Evolutionary conservation across 2,797 vertebrate species (phyloP).

Genomic region (Pangasius sanitwongsei): DNA sequence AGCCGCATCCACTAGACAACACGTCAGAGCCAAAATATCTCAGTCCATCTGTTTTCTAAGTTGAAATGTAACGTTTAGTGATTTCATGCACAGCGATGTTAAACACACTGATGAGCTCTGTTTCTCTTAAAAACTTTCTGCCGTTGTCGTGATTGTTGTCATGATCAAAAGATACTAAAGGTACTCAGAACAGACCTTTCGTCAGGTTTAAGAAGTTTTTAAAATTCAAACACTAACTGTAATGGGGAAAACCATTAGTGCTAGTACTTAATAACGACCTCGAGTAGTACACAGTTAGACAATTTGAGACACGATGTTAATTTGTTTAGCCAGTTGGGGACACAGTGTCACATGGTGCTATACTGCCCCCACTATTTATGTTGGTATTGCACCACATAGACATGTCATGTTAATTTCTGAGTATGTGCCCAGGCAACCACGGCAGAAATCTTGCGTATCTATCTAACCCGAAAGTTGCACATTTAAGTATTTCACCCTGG

Average conservation of each 20-base stretch:
- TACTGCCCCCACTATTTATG: not conserved
- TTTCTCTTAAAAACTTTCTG: not conserved
- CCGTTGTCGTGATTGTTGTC: not conserved
- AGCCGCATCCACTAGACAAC: not conserved
- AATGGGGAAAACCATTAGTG: too few species aligned
- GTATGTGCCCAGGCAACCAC: not conserved
- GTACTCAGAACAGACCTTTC: not conserved
- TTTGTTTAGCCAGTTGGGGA: not conserved
- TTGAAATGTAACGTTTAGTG: not conserved
- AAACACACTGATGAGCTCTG: not conserved
- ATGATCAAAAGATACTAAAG: not conserved
- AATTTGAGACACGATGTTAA: not conserved
- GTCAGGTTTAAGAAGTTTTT: not conserved
- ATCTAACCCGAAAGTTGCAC: not conserved
- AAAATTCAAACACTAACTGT: not conserved
- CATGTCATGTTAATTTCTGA: not conserved
- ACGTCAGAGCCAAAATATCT: not conserved
- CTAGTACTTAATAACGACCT: too few species aligned
- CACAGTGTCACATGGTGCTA: not conserved
- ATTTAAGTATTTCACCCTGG: not conserved
- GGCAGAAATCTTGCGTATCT: too few species aligned
- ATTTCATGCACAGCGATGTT: not conserved
- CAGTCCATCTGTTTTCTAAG: not conserved
- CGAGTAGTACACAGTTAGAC: too few species aligned
- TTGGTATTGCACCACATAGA: not conserved